Conservation (phyloP, 2,113 vertebrate species). For the Orientallactaga bullata region DNA sequence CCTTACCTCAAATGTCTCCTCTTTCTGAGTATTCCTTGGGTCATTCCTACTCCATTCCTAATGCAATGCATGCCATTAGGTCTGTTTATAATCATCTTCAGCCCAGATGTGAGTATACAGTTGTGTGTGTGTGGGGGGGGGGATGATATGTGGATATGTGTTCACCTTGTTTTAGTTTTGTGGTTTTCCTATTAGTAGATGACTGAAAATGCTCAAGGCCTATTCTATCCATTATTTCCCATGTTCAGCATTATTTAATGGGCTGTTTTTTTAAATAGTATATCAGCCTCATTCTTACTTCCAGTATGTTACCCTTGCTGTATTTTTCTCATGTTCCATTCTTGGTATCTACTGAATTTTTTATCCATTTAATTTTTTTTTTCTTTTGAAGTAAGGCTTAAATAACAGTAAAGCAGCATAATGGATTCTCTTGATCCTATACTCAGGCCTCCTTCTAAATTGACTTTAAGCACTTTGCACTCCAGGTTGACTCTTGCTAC, state of each 20-base stretch:
- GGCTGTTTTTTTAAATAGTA: neutral
- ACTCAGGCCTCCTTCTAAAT: conserved; percentile 1
- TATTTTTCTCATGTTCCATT: conserved; percentile 40
- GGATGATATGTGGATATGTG: neutral
- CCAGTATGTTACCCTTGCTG: neutral
- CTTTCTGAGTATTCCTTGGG: neutral
- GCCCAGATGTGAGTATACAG: rapidly evolving
- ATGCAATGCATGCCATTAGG: neutral
- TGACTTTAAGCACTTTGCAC: neutral
- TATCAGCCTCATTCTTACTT: neutral
- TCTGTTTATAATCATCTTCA: neutral
- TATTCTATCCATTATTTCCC: neutral
- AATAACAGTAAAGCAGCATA: conserved; percentile 15
- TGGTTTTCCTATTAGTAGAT: neutral
- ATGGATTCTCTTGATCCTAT: neutral
- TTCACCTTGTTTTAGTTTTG: neutral
- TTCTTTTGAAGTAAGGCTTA: conserved; percentile 41
- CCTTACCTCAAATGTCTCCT: neutral
- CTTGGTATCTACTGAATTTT: conserved; percentile 23
- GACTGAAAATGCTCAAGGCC: neutral
- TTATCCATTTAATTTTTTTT: conserved; percentile 2
- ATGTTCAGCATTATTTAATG: neutral
- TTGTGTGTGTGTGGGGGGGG: neutral
- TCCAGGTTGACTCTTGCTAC: neutral
- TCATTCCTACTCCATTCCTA: neutral